phyloP scores from a whole-genome alignment of 1,140 invertebrate genomes.

The Ceratina calcarata region DNA sequence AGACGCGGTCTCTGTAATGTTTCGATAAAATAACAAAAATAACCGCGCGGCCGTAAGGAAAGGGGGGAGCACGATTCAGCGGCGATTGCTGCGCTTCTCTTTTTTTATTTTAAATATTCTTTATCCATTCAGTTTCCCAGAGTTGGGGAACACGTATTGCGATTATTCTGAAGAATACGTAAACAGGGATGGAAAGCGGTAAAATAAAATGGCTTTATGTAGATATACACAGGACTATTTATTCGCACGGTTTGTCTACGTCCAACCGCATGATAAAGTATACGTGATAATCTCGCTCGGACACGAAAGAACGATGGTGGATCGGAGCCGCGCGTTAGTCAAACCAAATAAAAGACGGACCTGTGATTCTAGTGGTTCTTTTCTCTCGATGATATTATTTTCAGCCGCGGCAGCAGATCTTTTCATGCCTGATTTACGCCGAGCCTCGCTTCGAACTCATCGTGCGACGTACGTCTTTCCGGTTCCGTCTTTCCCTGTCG shows the following conservation, averaged over 20 bases:
- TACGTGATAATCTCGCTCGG: conserved; percentile 28
- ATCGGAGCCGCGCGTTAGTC: conserved; percentile 13
- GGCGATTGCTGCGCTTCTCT: background rate
- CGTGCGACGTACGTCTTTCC: background rate
- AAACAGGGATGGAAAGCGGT: background rate
- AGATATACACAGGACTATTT: conserved; percentile 1
- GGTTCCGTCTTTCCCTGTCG: background rate
- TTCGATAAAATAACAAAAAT: background rate
- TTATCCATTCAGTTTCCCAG: no score
- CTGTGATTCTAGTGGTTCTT: background rate
- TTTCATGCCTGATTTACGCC: conserved; percentile 52
- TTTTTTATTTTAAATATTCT: no score
- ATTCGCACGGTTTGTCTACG: conserved; percentile 40
- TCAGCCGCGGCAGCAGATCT: conserved; percentile 40
- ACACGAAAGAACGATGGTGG: conserved; percentile 6
- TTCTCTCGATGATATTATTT: conserved; percentile 54
- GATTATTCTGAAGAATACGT: no score
- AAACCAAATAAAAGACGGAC: conserved; percentile 31
- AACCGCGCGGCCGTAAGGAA: background rate
- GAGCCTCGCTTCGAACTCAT: conserved; percentile 9
- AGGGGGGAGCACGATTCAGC: no score
- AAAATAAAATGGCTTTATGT: background rate
- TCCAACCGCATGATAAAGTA: conserved; percentile 24
- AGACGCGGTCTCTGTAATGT: background rate
- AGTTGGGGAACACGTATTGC: no score